A percentile compares a stretch with the other conserved stretches of the same genome.
Conservation (phyloP, 2,888 invertebrate genomes). For the Hetaerina titia region DNA sequence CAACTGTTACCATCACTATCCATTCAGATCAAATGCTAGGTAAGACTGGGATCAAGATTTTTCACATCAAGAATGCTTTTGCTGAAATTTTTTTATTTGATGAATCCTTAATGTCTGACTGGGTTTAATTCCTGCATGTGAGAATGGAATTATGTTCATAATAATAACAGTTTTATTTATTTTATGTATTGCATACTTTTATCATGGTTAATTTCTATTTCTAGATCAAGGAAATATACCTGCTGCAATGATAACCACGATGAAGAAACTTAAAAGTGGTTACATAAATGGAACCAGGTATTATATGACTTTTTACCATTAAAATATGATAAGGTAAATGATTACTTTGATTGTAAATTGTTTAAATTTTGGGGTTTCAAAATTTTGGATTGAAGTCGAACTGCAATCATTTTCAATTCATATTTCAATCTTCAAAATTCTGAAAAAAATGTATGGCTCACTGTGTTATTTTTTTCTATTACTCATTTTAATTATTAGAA, state of each 20-base stretch:
- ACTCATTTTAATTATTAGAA: too few relatives aligned
- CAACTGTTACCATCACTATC: conserved; percentile 93
- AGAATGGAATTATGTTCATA: not conserved
- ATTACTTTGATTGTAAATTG: too few relatives aligned
- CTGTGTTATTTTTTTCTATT: too few relatives aligned
- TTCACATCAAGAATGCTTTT: conserved; percentile 39
- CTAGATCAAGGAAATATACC: conserved; percentile 95
- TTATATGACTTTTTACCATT: conserved; percentile 9
- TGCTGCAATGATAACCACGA: conserved; percentile 96
- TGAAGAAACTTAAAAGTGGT: conserved; percentile 98
- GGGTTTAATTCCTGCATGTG: conserved; percentile 36
- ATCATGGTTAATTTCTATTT: conserved; percentile 73
- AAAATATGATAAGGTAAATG: not conserved
- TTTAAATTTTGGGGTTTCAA: too few relatives aligned
- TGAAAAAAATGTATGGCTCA: too few relatives aligned
- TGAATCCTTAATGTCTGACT: not conserved
- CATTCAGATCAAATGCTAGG: conserved; percentile 89
- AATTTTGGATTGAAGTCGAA: too few relatives aligned
- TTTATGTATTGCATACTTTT: conserved; percentile 12
- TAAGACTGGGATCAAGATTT: conserved; percentile 77
- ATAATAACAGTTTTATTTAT: not conserved
- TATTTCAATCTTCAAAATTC: too few relatives aligned
- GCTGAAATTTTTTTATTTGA: conserved; percentile 36
- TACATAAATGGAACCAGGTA: conserved; percentile 97
- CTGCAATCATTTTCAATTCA: too few relatives aligned